phyloP scores from a whole-genome alignment of 2,888 invertebrate genomes.

The Drosophila diplacantha region DNA sequence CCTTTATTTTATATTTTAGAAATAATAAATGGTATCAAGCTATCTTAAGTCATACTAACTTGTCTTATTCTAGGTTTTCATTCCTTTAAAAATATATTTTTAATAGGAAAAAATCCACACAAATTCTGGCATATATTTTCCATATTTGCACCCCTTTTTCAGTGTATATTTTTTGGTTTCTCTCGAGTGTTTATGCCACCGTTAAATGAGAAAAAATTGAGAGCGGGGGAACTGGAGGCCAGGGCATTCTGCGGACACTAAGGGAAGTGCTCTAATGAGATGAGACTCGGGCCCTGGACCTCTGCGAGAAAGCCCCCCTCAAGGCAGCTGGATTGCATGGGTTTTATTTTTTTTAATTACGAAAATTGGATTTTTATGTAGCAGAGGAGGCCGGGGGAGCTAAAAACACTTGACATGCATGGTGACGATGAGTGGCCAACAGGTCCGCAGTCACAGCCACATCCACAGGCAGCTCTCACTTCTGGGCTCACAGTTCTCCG shows the following conservation, averaged over 20 bases:
- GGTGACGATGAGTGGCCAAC: slow-evolving; percentile 49
- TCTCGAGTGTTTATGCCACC: slow-evolving; percentile 61
- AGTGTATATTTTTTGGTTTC: slow-evolving; percentile 18
- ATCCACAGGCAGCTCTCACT: slow-evolving; percentile 12
- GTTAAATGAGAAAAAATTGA: slow-evolving; percentile 36
- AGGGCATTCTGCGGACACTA: slow-evolving; percentile 15
- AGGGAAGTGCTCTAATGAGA: slow-evolving; percentile 62
- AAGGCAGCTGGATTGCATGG: slow-evolving; percentile 39
- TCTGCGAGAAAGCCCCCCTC: slow-evolving; percentile 38
- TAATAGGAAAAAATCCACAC: neutral
- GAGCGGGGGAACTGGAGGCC: neutral
- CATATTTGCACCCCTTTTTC: neutral
- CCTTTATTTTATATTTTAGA: neutral
- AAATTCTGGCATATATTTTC: neutral
- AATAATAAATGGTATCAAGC: neutral
- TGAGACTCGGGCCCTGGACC: slow-evolving; percentile 46
- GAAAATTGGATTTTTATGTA: slow-evolving; percentile 73
- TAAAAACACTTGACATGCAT: slow-evolving; percentile 71
- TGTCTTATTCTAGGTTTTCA: neutral
- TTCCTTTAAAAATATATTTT: neutral
- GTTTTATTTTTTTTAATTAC: slow-evolving; percentile 69
- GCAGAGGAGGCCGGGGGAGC: slow-evolving; percentile 17
- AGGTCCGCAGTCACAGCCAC: slow-evolving; percentile 13
- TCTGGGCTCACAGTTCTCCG: slow-evolving; percentile 7
- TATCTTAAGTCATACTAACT: neutral